These are phyloP conservation scores for Andrena bicolor DNA, from an alignment of 2,888 invertebrate species.

Conservation along the genomic window DNA sequence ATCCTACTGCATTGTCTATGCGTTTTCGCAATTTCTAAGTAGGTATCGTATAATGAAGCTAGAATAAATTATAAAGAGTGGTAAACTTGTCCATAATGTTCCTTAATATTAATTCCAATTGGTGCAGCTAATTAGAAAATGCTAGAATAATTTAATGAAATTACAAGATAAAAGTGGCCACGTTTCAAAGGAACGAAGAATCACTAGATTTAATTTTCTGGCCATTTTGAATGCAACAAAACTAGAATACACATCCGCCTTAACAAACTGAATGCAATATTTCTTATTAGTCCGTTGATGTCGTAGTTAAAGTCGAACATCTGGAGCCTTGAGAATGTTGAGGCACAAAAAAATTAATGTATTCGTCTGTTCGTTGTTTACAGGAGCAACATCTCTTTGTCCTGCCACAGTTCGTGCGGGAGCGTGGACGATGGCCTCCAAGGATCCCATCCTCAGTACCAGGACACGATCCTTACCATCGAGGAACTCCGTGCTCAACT, in stretches of 20 bases:
- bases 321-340: too few relatives aligned
- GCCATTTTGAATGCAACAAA: too few relatives aligned
- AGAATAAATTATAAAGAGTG: too few relatives aligned
- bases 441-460: slow-evolving; percentile 83
- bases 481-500: slow-evolving; percentile 90
- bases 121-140: not conserved
- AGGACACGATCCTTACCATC: slow-evolving; percentile 88
- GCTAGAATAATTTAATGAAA: not conserved
- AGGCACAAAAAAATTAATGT: not conserved
- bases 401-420: slow-evolving; percentile 79
- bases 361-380: slow-evolving; percentile 43
- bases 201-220: too few relatives aligned
- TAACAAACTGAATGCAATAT: too few relatives aligned
- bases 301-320: too few relatives aligned
- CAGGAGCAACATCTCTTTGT: slow-evolving; percentile 83
- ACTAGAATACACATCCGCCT: too few relatives aligned
- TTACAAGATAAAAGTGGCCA: not conserved
- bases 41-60: too few relatives aligned
- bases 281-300: too few relatives aligned
- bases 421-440: slow-evolving; percentile 79
- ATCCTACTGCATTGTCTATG: too few relatives aligned
- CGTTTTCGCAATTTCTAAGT: too few relatives aligned
- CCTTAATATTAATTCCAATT: not conserved
- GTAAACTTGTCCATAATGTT: not conserved
- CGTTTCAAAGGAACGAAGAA: not conserved